Evolutionary conservation across 2,888 invertebrate species (phyloP).

Genomic region (Frankliniella fusca): DNA sequence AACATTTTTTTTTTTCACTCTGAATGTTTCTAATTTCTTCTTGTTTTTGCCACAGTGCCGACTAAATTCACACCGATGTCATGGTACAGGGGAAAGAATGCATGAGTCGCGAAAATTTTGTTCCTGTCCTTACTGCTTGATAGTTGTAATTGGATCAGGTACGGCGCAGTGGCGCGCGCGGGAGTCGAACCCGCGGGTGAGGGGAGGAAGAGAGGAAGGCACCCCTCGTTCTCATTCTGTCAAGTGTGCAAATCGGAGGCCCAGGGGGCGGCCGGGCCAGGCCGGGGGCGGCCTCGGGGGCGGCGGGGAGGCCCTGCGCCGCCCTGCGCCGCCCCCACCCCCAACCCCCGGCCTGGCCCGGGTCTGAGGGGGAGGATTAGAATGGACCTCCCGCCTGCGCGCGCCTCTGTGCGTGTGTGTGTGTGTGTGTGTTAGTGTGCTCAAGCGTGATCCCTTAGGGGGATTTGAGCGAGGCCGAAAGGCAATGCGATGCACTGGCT

Average conservation of each 20-base stretch:
- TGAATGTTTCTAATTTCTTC: too few relatives aligned
- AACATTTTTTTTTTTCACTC: too few relatives aligned
- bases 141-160: slow-evolving; percentile 23
- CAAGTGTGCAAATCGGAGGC: slow-evolving; percentile 24
- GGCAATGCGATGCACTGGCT: neutral
- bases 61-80: too few relatives aligned
- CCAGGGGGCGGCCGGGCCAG: neutral
- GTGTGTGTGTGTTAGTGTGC: neutral
- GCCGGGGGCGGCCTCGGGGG: neutral
- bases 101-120: too few relatives aligned
- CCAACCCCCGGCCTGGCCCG: neutral
- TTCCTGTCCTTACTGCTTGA: neutral
- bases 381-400: neutral
- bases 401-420: neutral
- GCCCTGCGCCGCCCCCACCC: neutral
- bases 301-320: neutral
- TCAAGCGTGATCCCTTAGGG: neutral
- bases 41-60: too few relatives aligned
- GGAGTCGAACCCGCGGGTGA: neutral
- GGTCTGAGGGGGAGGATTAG: neutral
- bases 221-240: slow-evolving; percentile 14
- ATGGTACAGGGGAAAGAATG: too few relatives aligned
- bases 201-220: too few relatives aligned
- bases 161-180: neutral
- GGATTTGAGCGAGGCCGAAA: neutral